Conservation (phyloP, 2,113 vertebrate species). For the Symphodus melops region DNA sequence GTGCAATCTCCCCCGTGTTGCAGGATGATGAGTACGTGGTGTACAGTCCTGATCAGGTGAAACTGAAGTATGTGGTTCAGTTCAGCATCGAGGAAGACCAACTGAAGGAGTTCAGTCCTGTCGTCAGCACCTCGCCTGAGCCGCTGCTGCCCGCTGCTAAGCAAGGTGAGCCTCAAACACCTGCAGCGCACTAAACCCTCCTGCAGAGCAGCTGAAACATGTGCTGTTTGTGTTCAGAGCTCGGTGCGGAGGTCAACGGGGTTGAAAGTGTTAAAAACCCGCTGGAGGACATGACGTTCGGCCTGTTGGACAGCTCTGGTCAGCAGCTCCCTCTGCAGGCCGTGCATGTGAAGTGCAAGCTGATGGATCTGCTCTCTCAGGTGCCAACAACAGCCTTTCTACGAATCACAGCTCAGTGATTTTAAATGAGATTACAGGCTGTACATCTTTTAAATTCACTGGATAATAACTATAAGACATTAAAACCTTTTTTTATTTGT, state of each 20-base stretch:
- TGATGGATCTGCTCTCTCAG: constrained; percentile 88
- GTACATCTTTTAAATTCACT: too few relatives aligned
- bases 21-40: constrained; percentile 92
- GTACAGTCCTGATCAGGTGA: constrained; percentile 87
- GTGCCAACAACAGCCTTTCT: constrained; percentile 46
- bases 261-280: constrained; percentile 60
- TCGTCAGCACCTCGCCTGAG: constrained; percentile 4
- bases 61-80: constrained; percentile 88
- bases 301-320: constrained; percentile 84
- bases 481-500: too few relatives aligned
- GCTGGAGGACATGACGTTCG: constrained; percentile 65
- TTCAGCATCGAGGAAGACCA: constrained; percentile 81
- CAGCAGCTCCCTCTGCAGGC: constrained; percentile 83
- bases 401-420: too few relatives aligned
- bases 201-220: too few relatives aligned
- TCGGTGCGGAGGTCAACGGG: not conserved
- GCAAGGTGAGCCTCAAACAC: constrained; percentile 33
- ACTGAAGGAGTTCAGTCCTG: constrained; percentile 79
- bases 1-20: not conserved
- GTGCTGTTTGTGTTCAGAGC: constrained; percentile 16
- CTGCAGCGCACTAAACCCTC: too few relatives aligned
- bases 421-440: too few relatives aligned
- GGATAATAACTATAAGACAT: too few relatives aligned
- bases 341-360: constrained; percentile 85
- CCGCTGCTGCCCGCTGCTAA: not conserved